Base-by-base conservation (phyloP, 2,888 invertebrate species). In the Erannis defoliaria region DNA sequence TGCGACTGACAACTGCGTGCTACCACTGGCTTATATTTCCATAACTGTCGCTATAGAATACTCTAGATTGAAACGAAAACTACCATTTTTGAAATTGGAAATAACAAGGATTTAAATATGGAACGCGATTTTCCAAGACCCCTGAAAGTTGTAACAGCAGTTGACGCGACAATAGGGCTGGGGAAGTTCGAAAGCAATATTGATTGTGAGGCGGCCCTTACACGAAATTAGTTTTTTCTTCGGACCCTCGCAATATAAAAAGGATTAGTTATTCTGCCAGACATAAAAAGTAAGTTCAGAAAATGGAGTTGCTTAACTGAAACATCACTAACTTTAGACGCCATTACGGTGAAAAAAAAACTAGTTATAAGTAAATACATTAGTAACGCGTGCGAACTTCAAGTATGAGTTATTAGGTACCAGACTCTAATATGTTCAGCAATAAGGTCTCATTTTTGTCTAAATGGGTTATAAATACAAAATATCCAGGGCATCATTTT, bases 371-470 rank as follows among this genome's bases (percentile, higher is more conserved):
- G 60, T 45, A 40, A 10, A 42, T 33, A 59, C 45, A 63, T 37
- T 59, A 40, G 19, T 68, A 26, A 70, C 69, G 70, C 59, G 65
- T 70, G 67, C 70, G 64, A 88, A 88, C 83, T 89, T 88, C 81
- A 81, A 84, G 80, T 85, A 83, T 62, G n/a, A n/a, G n/a, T n/a
- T n/a, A n/a, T n/a, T n/a, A n/a, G n/a, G n/a, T n/a, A n/a, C n/a
- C n/a, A n/a, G n/a, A n/a, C n/a, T n/a, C n/a, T n/a, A n/a, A n/a
- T n/a, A n/a, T n/a, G n/a, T n/a, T n/a, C n/a, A n/a, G n/a, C n/a
- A n/a, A n/a, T n/a, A n/a, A n/a, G n/a, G n/a, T n/a, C n/a, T n/a
- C n/a, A n/a, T n/a, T n/a, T n/a, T n/a, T n/a, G n/a, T n/a, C n/a
- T n/a, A n/a, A n/a, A n/a, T n/a, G n/a, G n/a, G n/a, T n/a, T n/a